Percentiles rank a stretch among this genome's conserved stretches.
These are phyloP conservation scores for Darevskia mixta DNA, from an alignment of 2,797 vertebrate genomes.

Conservation along the genomic window DNA sequence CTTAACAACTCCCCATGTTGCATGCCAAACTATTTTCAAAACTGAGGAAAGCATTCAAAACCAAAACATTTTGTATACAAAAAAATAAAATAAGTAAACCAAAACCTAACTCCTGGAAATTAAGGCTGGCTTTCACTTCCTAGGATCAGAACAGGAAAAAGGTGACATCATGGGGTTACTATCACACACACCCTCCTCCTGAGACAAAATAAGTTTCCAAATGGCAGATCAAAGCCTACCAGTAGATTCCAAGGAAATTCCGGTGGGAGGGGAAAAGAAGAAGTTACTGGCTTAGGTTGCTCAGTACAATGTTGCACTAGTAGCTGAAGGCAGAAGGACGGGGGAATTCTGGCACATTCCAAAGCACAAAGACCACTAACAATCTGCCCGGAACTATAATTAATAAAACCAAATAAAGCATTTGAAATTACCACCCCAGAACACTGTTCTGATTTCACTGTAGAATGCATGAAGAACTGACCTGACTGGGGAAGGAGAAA, in stretches of 20 bases:
- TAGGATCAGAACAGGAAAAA: neutral
- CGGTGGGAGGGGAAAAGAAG: neutral
- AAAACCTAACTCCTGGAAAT: neutral
- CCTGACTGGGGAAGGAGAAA: neutral
- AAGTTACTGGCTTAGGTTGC: neutral
- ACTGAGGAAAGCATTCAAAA: neutral
- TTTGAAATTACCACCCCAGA: neutral
- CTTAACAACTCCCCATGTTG: neutral
- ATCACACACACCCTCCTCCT: neutral
- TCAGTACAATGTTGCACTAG: neutral
- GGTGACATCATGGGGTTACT: neutral
- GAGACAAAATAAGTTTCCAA: constrained; percentile 3
- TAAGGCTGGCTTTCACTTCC: neutral
- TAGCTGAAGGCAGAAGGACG: too few species aligned
- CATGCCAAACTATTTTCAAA: neutral
- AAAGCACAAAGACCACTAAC: neutral
- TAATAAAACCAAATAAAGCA: neutral
- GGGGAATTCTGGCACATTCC: neutral
- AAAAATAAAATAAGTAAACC: neutral
- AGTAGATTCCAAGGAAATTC: neutral
- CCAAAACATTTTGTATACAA: neutral
- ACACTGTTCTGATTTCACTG: neutral
- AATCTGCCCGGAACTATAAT: neutral
- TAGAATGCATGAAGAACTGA: neutral
- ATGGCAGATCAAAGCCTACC: neutral